Base-by-base conservation (phyloP, 2,888 invertebrate genomes). In the Colostygia pectinataria region DNA sequence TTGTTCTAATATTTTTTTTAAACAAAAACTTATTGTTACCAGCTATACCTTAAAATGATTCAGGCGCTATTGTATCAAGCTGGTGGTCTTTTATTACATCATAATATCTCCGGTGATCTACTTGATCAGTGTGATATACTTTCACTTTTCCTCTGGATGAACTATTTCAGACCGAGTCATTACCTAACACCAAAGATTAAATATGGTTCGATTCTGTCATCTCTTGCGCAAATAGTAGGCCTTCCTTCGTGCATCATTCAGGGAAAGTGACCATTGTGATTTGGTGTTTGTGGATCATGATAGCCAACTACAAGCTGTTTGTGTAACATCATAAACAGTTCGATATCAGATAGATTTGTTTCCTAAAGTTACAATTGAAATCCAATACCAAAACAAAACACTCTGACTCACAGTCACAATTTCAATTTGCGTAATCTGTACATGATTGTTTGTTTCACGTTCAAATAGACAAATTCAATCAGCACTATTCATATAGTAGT, bases 291-390 rank as follows among this genome's bases (percentile, higher is more conserved):
- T 53, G 49, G 55, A 67, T 68, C 68, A 59, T 64, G 71, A 77
- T 77, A 76, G 75, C 69, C 69, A 52, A 62, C 60, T 67, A 80
- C 80, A 78, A 74, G 78, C 70, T 66, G 61, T 66, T 73, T 77
- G 66, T 79, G 81, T 82, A 72, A 71, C 64, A 64, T 68, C 76
- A 74, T 84, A 84, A 85, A 83, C 80, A 68, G 65, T 75, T 73
- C 68, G 68, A 67, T 74, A 70, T 77, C 75, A 67, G 62, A 60
- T 69, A 72, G 74, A 75, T 79, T 80, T 80, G 82, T 78, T 68
- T 68, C 60, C 65, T 61, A 71, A 77, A 68, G 73, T 66, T 76
- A 75, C 74, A 63, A 63, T 75, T 79, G 84, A 78, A 85, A 84
- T 80, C 70, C 68, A 82, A 85, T 79, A 81, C 79, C 74, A 54